phyloP scores from a whole-genome alignment of 1,140 invertebrate genomes.

The Rhopalosiphum padi region DNA sequence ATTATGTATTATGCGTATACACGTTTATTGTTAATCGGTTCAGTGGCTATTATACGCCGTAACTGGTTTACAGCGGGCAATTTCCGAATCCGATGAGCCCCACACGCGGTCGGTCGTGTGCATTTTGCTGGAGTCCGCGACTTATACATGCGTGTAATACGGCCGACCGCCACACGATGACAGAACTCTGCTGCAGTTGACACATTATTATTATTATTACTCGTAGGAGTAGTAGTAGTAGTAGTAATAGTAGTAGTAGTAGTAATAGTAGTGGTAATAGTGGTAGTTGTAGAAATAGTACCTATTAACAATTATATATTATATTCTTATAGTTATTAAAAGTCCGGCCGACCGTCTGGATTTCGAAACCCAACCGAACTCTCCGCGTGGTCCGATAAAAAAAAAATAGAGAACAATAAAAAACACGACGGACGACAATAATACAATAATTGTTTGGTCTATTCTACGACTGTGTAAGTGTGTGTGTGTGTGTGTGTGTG shows the following conservation, averaged over 20 bases:
- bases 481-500: too few species aligned
- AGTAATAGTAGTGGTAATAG: too few species aligned
- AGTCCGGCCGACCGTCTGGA: too few species aligned
- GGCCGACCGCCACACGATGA: background rate
- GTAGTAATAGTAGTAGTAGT: too few species aligned
- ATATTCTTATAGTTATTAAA: too few species aligned
- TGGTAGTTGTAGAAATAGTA: too few species aligned
- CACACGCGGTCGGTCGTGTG: background rate
- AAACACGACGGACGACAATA: background rate
- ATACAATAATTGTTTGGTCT: background rate
- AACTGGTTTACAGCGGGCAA: constrained; percentile 7
- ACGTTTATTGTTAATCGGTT: background rate
- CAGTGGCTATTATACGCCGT: background rate
- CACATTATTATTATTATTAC: background rate
- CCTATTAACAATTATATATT: too few species aligned
- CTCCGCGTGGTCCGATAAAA: background rate
- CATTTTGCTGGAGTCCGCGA: background rate
- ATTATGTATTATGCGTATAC: background rate
- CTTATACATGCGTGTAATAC: background rate
- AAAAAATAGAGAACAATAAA: background rate
- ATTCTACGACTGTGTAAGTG: background rate
- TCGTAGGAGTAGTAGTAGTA: too few species aligned
- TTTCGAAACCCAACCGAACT: background rate
- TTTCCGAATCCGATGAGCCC: background rate
- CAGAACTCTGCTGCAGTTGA: background rate